These are phyloP conservation scores for Cervus canadensis DNA, from an alignment of 2,113 vertebrate species.

Conservation along the genomic window DNA sequence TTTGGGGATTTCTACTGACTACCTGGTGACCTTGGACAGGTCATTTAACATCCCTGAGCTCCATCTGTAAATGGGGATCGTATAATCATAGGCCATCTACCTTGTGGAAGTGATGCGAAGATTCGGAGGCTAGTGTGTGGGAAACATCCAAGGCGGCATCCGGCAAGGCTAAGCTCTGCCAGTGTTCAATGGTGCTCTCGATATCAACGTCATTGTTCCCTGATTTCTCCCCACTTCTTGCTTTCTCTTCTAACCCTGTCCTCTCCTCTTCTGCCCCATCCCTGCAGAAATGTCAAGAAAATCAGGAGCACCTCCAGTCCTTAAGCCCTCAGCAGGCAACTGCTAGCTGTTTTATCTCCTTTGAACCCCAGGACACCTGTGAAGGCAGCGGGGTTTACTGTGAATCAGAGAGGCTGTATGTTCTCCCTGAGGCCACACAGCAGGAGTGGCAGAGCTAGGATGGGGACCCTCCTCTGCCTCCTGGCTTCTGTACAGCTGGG, in stretches of 20 bases:
- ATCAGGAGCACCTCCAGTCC: fast-evolving
- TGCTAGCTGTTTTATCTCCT: not conserved
- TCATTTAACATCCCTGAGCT: not conserved
- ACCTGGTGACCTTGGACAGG: not conserved
- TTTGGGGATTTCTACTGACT: not conserved
- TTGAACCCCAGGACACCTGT: not conserved
- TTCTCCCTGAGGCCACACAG: not conserved
- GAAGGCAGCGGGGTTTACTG: fast-evolving
- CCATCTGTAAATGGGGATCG: not conserved
- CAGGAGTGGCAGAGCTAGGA: not conserved
- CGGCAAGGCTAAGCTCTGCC: fast-evolving
- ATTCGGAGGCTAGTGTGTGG: fast-evolving
- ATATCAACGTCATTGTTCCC: fast-evolving
- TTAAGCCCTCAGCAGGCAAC: not conserved
- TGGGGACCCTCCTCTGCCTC: not conserved
- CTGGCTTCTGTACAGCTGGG: not conserved
- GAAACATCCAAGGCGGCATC: fast-evolving
- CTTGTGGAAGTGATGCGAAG: too few relatives aligned
- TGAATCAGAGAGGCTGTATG: not conserved
- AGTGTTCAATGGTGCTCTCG: fast-evolving
- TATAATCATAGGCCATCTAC: not conserved
- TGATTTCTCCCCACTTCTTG: not conserved
- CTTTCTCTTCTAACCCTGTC: not conserved
- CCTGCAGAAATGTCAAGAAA: not conserved
- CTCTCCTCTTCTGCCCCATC: not conserved